Evolutionary conservation across 2,797 vertebrate genomes (phyloP).

Genomic region (Salmo trutta): DNA sequence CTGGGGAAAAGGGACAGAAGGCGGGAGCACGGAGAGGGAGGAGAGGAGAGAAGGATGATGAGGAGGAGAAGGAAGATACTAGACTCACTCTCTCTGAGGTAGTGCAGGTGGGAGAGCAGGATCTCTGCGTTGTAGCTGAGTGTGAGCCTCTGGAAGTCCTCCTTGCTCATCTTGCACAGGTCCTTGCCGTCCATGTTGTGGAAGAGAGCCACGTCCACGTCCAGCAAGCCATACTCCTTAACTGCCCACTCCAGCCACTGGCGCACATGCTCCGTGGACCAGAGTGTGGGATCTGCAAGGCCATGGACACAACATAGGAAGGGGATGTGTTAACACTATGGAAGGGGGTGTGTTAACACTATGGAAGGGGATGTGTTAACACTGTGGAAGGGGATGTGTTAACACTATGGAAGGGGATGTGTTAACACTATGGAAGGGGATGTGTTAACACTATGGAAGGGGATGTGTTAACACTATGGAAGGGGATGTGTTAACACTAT

Average conservation of each 20-base stretch:
- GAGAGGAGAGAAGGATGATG: not conserved
- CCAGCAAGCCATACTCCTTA: constrained; percentile 83
- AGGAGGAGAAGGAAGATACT: not conserved
- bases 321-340: no score
- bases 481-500: no score
- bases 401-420: no score
- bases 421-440: no score
- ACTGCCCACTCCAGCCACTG: constrained; percentile 91
- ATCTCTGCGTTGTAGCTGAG: constrained; percentile 87
- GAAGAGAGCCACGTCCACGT: constrained; percentile 83
- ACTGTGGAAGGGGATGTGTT: no score
- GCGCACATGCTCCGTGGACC: constrained; percentile 85
- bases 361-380: no score
- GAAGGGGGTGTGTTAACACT: no score
- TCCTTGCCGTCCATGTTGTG: constrained; percentile 87
- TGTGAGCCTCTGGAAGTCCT: constrained; percentile 86
- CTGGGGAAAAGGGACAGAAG: not conserved
- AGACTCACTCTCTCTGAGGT: constrained; percentile 92
- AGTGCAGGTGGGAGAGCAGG: constrained; percentile 88
- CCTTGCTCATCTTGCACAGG: constrained; percentile 88
- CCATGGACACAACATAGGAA: not conserved
- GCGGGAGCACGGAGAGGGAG: not conserved
- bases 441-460: no score
- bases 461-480: no score
- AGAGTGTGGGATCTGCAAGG: constrained; percentile 80